phyloP scores from a whole-genome alignment of 2,888 invertebrate species.

The Resseliella maxima region DNA sequence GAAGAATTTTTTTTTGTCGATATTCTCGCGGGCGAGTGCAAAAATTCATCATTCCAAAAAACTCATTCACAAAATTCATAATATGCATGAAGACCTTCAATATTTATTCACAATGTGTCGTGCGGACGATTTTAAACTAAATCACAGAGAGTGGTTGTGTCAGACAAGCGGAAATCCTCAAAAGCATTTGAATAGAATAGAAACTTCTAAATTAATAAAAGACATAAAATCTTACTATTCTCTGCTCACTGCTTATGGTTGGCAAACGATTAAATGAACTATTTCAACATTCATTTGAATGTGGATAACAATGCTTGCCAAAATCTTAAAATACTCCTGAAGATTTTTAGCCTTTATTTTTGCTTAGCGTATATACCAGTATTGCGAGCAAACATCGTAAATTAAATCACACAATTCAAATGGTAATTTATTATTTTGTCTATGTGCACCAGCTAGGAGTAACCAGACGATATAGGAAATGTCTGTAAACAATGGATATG shows the following conservation, averaged over 20 bases:
- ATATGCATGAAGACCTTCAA: not conserved
- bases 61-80: too few species aligned
- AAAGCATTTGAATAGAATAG: not conserved
- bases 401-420: conserved; percentile 54
- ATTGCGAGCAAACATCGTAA: conserved; percentile 55
- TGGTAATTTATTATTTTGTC: conserved; percentile 32
- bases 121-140: not conserved
- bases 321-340: not conserved
- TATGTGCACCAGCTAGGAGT: not conserved
- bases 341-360: conserved; percentile 21
- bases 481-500: conserved; percentile 33
- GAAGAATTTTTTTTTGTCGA: too few species aligned
- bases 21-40: too few species aligned
- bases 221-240: not conserved
- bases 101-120: not conserved
- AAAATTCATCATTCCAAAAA: too few species aligned
- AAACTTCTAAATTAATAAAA: conserved; percentile 38
- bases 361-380: not conserved
- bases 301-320: not conserved
- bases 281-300: not conserved
- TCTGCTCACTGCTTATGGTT: not conserved
- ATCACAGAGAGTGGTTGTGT: not conserved
- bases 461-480: conserved; percentile 15
- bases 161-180: conserved; percentile 19
- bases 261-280: conserved; percentile 17